A percentile compares a stretch with the other conserved stretches of the same genome.
Evolutionary conservation across 2,113 vertebrate species (phyloP).

Genomic region (Tragelaphus strepsiceros): DNA sequence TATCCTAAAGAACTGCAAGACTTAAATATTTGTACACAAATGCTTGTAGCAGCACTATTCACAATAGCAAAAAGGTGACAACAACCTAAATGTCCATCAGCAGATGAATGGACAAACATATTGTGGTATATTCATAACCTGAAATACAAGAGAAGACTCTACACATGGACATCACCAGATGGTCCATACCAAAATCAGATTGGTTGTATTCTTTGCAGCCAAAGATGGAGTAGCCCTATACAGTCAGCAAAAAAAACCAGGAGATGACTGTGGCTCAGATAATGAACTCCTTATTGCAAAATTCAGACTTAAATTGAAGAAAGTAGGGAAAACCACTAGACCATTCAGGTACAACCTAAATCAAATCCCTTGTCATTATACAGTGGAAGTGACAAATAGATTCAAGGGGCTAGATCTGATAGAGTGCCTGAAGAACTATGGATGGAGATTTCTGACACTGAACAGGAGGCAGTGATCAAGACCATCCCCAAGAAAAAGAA

Average conservation of each 20-base stretch:
- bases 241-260: not conserved
- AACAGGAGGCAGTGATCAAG: not conserved
- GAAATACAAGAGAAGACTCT: not conserved
- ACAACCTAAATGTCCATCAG: not conserved
- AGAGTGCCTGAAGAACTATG: not conserved
- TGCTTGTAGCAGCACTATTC: not conserved
- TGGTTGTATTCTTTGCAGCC: not conserved
- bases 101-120: not conserved
- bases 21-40: not conserved
- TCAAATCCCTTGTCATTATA: not conserved
- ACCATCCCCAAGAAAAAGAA: not conserved
- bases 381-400: not conserved
- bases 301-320: not conserved
- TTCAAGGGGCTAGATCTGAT: not conserved
- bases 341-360: not conserved
- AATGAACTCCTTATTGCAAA: not conserved
- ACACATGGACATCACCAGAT: not conserved
- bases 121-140: not conserved
- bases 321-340: not conserved
- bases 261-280: not conserved
- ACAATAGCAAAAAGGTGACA: not conserved
- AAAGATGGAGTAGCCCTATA: not conserved
- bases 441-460: not conserved
- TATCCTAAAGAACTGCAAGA: not conserved
- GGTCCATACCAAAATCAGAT: not conserved